Percentiles rank a stretch among this genome's conserved stretches.
Conservation (phyloP, 1,140 invertebrate genomes). For the Brachionus plicatilis region DNA sequence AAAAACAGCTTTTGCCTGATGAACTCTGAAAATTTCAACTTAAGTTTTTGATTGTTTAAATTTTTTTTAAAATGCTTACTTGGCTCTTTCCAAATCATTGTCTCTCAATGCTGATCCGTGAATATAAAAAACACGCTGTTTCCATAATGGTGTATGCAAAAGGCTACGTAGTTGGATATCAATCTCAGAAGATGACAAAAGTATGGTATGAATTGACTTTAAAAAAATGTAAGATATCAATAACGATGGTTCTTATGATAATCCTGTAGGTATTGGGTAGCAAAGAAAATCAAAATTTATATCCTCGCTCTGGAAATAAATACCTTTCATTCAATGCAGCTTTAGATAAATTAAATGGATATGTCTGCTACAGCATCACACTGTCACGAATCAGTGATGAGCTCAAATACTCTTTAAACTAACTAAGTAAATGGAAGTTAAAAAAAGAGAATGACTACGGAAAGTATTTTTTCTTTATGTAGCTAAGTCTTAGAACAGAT, state of each 20-base stretch:
- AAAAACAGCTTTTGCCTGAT: constrained; percentile 38
- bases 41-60: not conserved
- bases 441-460: no score
- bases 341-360: no score
- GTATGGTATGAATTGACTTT: constrained; percentile 16
- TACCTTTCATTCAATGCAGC: no score
- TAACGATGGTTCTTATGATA: no score
- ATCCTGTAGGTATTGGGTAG: no score
- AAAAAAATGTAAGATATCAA: not conserved
- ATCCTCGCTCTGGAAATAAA: not conserved
- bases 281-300: not conserved
- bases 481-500: no score
- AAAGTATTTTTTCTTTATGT: no score
- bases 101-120: constrained; percentile 38
- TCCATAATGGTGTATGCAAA: constrained; percentile 38
- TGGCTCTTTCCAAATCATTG: constrained; percentile 33
- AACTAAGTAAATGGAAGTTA: no score
- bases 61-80: not conserved
- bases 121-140: constrained; percentile 25
- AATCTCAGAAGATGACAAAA: constrained; percentile 10
- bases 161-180: constrained; percentile 14
- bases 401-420: no score
- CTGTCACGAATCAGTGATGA: no score
- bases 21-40: not conserved
- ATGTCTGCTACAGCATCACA: no score